These are phyloP conservation scores for Bolinopsis microptera DNA, from an alignment of 37 sponge, comb jelly and placozoan species.

Conservation along the genomic window DNA sequence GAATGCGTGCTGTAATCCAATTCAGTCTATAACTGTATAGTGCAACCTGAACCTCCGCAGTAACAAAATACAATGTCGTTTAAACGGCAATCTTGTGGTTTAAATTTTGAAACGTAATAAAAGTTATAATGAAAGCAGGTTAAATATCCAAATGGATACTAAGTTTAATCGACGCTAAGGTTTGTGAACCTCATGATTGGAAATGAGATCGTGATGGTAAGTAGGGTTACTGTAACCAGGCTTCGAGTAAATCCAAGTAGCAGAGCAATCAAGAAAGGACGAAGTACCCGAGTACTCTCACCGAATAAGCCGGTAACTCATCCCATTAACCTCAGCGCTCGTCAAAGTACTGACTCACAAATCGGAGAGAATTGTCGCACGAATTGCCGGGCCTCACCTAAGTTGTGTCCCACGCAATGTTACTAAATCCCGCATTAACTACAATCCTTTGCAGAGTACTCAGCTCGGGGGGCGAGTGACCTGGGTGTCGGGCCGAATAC, in stretches of 20 bases:
- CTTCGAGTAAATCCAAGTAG: background rate
- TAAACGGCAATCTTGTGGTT: background rate
- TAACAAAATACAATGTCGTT: background rate
- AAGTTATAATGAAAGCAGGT: background rate
- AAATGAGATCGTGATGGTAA: too few relatives aligned
- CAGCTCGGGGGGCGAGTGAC: too few relatives aligned
- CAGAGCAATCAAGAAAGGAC: background rate
- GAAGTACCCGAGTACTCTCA: background rate
- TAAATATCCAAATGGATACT: background rate
- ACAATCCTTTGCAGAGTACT: too few relatives aligned
- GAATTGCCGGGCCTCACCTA: background rate
- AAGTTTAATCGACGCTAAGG: background rate
- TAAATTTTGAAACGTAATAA: background rate
- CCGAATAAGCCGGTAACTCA: background rate
- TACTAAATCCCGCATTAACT: background rate
- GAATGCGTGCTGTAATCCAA: background rate
- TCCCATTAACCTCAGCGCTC: too few relatives aligned
- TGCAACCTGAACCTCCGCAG: background rate
- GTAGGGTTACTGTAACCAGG: background rate
- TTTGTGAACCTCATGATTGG: background rate
- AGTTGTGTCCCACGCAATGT: background rate
- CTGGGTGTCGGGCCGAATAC: too few relatives aligned
- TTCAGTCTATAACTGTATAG: too few relatives aligned
- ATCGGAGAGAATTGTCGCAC: background rate
- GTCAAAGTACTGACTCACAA: background rate